Evolutionary conservation across 2,888 invertebrate species (phyloP), one percentile per base, ranked within the genome.

Genomic region (Oxycera nigricornis): DNA sequence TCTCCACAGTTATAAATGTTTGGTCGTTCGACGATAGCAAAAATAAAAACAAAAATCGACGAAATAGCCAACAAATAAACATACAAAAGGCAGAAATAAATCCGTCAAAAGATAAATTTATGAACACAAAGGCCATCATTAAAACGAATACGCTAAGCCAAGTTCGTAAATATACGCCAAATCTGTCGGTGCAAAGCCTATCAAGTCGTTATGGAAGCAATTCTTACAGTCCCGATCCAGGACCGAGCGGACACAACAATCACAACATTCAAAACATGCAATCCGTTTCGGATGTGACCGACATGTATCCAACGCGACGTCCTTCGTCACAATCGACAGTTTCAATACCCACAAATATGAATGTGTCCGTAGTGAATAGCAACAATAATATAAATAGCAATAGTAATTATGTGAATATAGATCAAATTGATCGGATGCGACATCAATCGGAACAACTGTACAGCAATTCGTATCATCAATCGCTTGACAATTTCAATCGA

Each of bases 91-190:
- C 52, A 14, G 75, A 77, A 9, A 57, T 31, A 1, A 74, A 73
- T 68, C 50, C 22, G 14, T 22, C 59, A 26, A 79, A 77, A 74
- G 79, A 92, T 82, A 93, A 92, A 83, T 93, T 93, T 86, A 92
- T 92, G 31, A 92, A 92, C 83, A 90, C 91, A 74, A 92, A 92
- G 82, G 87, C 89, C 0, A 87, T 88, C 35, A 87, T 88, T 76
- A 89, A 89, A 80, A 87, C 89, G 30, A 87, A 89, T 2, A 92
- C 92, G 28, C 87, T 92, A 81, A 92, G 92, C 67, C 93, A 93
- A 83, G 92, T 93, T 81, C 93, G 93, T 78, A 93, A 93, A 85
- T 94, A 93, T 82, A 93, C 93, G 46, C 93, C 93, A 1, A 93
- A 79, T 70, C 73, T 77, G 14, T 89, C 82, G 87, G 87, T 78